Evolutionary conservation across 2,888 invertebrate genomes (phyloP), one percentile per base, ranked within the genome.

Genomic region (Drosophila pullipes): DNA sequence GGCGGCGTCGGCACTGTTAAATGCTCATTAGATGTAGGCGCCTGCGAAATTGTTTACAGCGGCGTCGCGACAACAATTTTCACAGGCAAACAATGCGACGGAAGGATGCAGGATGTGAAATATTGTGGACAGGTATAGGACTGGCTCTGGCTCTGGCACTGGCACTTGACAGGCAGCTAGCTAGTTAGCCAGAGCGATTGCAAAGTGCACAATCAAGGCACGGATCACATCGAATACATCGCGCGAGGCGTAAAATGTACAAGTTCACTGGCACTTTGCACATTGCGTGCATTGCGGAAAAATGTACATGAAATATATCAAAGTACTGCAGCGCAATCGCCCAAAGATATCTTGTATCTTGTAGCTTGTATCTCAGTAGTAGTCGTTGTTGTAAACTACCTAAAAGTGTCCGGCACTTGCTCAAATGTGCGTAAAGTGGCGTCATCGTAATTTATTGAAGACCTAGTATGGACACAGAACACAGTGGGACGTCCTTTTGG

Each of bases 1-100:
- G 16, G 18, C 59, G 73, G 7, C 58, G 71, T 58, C 74, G 78
- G 60, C 76, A 76, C 81, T 90, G 91, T 89, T 91, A 88, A 89
- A 86, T 69, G 82, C 81, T 91, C 92, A 92, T 92, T 92, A 92
- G 87, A 83, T 71, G 76, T 78, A 82, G 92, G 92, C 92, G 92
- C 92, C 92, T 91, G 85, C 87, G 57, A 88, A 88, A 91, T 86
- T 92, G 89, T 92, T 92, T 91, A 91, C 91, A 89, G 82, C 88
- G 77, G 74, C 82, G 92, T 87, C 92, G 92, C 92, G 92, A 92
- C 92, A 92, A 85, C 86, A 88, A 84, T 88, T 92, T 92, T 92
- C 91, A 92, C 92, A 92, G 90, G 86, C 89, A 91, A 91, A 92
- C 87, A 88, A 76, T 62, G 54, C 66, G 66, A 72, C 79, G 86